phyloP scores from a whole-genome alignment of 2,113 vertebrate species.

The Ailurus styani region DNA sequence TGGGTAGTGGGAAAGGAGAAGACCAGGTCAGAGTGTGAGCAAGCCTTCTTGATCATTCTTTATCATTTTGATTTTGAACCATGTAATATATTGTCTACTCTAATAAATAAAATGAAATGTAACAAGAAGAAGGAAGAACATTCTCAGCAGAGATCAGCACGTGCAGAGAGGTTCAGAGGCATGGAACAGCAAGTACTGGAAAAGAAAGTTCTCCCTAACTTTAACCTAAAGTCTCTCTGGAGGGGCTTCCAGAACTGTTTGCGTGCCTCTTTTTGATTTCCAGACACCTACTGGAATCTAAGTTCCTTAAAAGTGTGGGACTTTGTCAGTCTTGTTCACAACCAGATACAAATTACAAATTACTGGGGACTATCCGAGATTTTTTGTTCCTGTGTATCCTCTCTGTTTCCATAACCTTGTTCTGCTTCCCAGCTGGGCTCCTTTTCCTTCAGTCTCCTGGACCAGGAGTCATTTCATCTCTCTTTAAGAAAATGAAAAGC shows the following conservation, averaged over 20 bases:
- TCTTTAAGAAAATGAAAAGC: neutral
- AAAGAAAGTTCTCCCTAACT: neutral
- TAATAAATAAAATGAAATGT: neutral
- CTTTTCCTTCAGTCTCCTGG: neutral
- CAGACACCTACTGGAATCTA: neutral
- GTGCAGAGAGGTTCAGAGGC: neutral
- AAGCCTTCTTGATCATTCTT: neutral
- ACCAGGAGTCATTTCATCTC: neutral
- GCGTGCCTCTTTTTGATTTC: neutral
- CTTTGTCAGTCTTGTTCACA: neutral
- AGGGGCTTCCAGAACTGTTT: neutral
- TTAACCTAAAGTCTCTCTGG: neutral
- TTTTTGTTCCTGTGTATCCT: neutral
- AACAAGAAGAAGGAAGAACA: neutral
- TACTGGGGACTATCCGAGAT: neutral
- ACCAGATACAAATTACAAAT: too few species aligned
- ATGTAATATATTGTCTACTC: neutral
- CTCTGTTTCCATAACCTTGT: neutral
- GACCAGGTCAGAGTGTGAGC: neutral
- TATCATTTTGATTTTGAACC: neutral
- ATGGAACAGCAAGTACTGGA: neutral
- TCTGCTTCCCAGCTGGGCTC: neutral
- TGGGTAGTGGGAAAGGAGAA: neutral
- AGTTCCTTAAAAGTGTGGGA: neutral
- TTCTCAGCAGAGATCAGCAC: neutral